Evolutionary conservation across 2,113 vertebrate genomes (phyloP).

Genomic region (Halichoeres trimaculatus): DNA sequence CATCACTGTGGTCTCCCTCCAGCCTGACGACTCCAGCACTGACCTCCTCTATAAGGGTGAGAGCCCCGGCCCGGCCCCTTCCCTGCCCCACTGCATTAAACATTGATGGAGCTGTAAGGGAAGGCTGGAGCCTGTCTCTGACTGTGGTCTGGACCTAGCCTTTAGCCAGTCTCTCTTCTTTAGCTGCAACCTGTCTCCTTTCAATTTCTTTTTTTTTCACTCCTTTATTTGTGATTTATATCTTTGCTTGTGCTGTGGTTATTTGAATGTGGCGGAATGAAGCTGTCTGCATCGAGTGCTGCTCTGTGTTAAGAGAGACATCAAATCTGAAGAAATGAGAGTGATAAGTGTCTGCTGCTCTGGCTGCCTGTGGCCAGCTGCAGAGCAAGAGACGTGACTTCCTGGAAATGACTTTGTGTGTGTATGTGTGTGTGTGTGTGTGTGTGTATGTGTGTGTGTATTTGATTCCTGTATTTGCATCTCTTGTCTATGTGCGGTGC

Average conservation of each 20-base stretch:
- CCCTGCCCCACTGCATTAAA: conserved; percentile 74
- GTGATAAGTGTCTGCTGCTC: conserved; percentile 63
- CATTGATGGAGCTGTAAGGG: conserved; percentile 77
- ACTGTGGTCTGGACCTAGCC: conserved; percentile 64
- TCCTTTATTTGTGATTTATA: conserved; percentile 33
- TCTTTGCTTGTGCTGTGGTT: conserved; percentile 54
- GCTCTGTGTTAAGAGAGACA: conserved; percentile 52
- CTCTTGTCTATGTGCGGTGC: conserved; percentile 67
- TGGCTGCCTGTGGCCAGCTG: conserved; percentile 75
- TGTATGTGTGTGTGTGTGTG: conserved; percentile 65
- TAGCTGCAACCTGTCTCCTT: conserved; percentile 58
- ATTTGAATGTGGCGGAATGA: conserved; percentile 54
- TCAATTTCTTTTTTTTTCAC: conserved; percentile 31
- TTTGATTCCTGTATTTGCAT: conserved; percentile 74
- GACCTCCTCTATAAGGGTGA: conserved; percentile 69
- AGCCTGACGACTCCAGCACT: conserved; percentile 54
- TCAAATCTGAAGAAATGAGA: conserved; percentile 72
- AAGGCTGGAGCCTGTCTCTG: conserved; percentile 77
- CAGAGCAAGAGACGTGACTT: conserved; percentile 78
- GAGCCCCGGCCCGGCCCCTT: conserved; percentile 50
- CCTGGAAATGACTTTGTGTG: conserved; percentile 78
- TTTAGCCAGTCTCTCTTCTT: conserved; percentile 62
- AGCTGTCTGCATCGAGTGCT: conserved; percentile 51
- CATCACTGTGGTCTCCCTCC: conserved; percentile 46
- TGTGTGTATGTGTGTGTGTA: conserved; percentile 64